Base-by-base conservation (phyloP, 2,888 invertebrate species). In the Arge pagana region DNA sequence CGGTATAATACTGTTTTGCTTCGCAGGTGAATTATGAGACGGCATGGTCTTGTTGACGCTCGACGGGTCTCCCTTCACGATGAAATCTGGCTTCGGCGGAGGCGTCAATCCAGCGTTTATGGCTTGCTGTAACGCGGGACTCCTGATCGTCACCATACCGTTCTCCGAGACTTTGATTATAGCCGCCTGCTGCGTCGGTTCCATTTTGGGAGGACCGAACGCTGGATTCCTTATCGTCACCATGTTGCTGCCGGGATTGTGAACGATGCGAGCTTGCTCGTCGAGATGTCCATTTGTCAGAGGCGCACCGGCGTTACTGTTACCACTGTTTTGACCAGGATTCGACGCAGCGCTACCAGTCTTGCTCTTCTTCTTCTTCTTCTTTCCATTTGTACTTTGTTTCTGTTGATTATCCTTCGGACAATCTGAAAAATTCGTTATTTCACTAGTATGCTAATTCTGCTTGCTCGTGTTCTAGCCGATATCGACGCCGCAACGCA, bases 141-240 rank as follows among this genome's bases (percentile, higher is more conserved):
- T 90, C 8, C 91, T 79, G 42, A 91, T 92, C 0, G 91, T 91
- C 54, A 89, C 91, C 90, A 91, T 91, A 7, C 90, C 90, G 65
- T 86, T 85, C 55, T 85, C 86, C 58, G 84, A 85, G 6, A 78
- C 75, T 62, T 85, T 86, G 62, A 86, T 85, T 56, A 86, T 86
- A 3, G 86, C 83, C 3, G 85, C 85, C 43, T 85, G 85, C 50
- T 83, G 83, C 0, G 57, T 56, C n/a, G 67, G 53, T 21, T 71
- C 70, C 21, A 73, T 70, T 55, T 78, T 76, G 58, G 82, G 81
- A 0, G 83, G 82, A 30, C 86, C 85, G 75, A 90, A 90, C 79
- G 90, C 87, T 0, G 90, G 90, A 76, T 90, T 90, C 13, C 89
- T 82, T 3, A 90, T 80, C 0, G 90, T 90, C 41, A 90, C 87